Evolutionary conservation across 1,140 invertebrate genomes (phyloP), one percentile per base, ranked within the genome.

Genomic region (Arion vulgaris): DNA sequence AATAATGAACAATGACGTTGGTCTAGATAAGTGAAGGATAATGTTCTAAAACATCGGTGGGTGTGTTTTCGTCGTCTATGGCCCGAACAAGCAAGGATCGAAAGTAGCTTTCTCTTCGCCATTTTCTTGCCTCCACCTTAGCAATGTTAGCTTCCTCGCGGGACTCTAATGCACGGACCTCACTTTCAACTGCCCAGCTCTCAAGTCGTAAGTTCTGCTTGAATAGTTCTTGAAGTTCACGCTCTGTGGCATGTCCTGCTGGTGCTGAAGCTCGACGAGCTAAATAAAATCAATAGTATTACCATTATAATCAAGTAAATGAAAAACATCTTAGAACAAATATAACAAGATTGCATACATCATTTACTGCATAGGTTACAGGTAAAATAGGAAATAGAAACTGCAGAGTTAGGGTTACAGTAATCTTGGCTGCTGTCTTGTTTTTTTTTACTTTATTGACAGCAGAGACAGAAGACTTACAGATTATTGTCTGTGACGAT

Each of bases 101-200:
- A 41, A 66, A 79, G 76, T 62, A 66, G 34, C 26, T 51, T 68
- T 72, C 82, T 45, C 32, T 51, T 19, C 49, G 57, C 74, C 38
- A 68, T 41, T 34, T 45, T 26, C n/a, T 53, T 23, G 36, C 41
- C 53, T 77, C 53, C 81, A 4, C 38, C 49, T 57, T 38, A 28
- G 57, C 73, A 57, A 51, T 49, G 9, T 71, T 57, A 11, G 39
- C 34, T 57, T 82, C 49, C 36, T 66, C 81, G 23, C 51, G 72
- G 0, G 49, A 38, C 51, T 82, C 32, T 23, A 75, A 17, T 1
- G 38, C 23, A 36, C 62, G 51, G 19, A 69, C 49, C 34, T 77
- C 72, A 51, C 49, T 39, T n/a, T 68, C 38, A 5, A 41, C 38
- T 0, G 72, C 73, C 53, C 57, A 9, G 13, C 39, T 49, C 39